phyloP scores from a whole-genome alignment of 2,113 vertebrate species.

The Naja naja region DNA sequence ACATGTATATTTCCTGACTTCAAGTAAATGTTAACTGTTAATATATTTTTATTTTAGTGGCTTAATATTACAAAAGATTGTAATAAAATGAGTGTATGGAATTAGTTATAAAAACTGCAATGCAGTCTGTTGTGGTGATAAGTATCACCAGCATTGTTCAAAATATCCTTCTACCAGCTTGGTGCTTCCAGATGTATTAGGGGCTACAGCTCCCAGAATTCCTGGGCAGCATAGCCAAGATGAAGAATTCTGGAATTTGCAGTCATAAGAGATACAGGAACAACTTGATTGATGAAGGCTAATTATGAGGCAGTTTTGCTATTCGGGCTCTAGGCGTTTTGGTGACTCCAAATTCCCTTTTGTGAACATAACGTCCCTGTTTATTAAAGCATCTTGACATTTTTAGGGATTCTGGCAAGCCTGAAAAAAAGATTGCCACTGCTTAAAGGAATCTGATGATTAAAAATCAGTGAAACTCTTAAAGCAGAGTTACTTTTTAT shows the following conservation, averaged over 20 bases:
- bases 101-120: background rate
- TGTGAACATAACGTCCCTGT: background rate
- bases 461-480: background rate
- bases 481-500: background rate
- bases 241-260: background rate
- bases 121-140: background rate
- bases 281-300: background rate
- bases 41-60: conserved; percentile 33
- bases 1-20: conserved; percentile 72
- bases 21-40: conserved; percentile 65
- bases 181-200: background rate
- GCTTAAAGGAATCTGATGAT: background rate
- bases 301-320: background rate
- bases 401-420: background rate
- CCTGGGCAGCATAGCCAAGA: background rate
- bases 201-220: background rate
- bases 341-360: background rate
- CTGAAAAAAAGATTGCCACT: background rate
- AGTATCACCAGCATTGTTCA: background rate
- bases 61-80: background rate
- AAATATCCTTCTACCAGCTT: background rate
- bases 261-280: background rate
- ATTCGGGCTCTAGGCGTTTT: background rate
- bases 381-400: background rate
- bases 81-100: background rate